A percentile compares a stretch with the other conserved stretches of the same genome.
Conservation (phyloP, 1,140 invertebrate species). For the Medauroidea extradentata region DNA sequence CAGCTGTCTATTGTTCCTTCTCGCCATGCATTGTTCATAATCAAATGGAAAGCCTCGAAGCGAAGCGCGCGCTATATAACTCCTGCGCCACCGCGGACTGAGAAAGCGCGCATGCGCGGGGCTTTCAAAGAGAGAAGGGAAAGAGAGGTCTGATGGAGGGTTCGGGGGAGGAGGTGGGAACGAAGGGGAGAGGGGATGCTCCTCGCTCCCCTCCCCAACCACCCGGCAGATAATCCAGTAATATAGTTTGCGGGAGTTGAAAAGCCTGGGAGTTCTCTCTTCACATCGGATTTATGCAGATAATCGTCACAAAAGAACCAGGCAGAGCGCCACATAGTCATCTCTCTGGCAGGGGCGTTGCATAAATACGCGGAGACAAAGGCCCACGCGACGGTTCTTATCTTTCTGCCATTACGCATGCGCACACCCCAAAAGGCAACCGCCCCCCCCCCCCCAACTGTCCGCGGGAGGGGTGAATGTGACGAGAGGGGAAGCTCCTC, state of each 20-base stretch:
- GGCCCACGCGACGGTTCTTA: conserved; percentile 11
- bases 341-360: conserved; percentile 8
- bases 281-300: conserved; percentile 23
- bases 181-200: no score
- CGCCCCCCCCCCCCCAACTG: background rate
- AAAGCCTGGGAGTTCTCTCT: conserved; percentile 7
- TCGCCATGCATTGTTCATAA: conserved; percentile 20
- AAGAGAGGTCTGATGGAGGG: no score
- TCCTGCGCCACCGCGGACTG: background rate
- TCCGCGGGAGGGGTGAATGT: no score
- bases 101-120: background rate
- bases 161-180: no score
- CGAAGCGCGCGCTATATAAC: background rate
- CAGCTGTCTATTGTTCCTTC: conserved; percentile 18
- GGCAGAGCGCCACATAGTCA: conserved; percentile 4
- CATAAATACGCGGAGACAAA: conserved; percentile 22
- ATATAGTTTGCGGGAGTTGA: conserved; percentile 22
- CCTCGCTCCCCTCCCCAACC: no score
- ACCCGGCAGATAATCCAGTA: conserved; percentile 19
- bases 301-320: conserved; percentile 24
- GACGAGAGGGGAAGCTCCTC: background rate
- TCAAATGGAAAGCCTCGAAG: conserved; percentile 19
- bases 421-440: conserved; percentile 6
- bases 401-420: conserved; percentile 21
- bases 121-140: conserved; percentile 6